Conservation (phyloP, 2,888 invertebrate genomes). For the Busseola fusca region DNA sequence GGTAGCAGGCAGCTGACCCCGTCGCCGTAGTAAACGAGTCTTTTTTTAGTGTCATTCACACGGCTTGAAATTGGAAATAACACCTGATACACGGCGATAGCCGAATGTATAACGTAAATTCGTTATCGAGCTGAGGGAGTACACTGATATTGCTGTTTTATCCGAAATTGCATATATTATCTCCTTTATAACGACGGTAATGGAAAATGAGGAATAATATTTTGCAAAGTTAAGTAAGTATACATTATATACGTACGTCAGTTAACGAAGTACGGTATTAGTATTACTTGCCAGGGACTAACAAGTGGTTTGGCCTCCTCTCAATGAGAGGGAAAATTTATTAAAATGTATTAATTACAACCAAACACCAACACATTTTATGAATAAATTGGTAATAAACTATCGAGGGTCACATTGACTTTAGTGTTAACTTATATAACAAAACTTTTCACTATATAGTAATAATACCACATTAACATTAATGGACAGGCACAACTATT, state of each 20-base stretch:
- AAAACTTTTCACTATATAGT: slow-evolving; percentile 27
- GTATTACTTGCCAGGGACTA: neutral
- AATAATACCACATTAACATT: slow-evolving; percentile 21
- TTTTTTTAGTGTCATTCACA: slow-evolving; percentile 7
- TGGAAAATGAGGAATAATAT: neutral
- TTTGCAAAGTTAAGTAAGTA: neutral
- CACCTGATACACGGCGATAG: neutral
- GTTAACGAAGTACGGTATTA: neutral
- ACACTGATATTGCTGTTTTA: neutral
- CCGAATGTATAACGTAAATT: slow-evolving; percentile 15
- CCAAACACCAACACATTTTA: neutral
- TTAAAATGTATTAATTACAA: neutral
- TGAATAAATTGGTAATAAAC: neutral
- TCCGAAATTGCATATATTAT: slow-evolving; percentile 14
- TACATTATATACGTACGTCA: neutral
- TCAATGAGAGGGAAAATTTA: too few relatives aligned
- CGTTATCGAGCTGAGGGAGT: slow-evolving; percentile 19
- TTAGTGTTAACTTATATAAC: slow-evolving; percentile 6
- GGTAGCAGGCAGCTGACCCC: neutral
- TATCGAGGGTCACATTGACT: slow-evolving; percentile 17
- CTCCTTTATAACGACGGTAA: neutral
- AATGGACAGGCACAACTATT: slow-evolving; percentile 37
- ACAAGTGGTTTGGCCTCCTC: too few relatives aligned
- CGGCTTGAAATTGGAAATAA: slow-evolving; percentile 11
- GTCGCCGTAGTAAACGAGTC: neutral